Evolutionary conservation across 2,113 vertebrate genomes (phyloP), one percentile per base, ranked within the genome.

Genomic region (Tachysurus fulvidraco): DNA sequence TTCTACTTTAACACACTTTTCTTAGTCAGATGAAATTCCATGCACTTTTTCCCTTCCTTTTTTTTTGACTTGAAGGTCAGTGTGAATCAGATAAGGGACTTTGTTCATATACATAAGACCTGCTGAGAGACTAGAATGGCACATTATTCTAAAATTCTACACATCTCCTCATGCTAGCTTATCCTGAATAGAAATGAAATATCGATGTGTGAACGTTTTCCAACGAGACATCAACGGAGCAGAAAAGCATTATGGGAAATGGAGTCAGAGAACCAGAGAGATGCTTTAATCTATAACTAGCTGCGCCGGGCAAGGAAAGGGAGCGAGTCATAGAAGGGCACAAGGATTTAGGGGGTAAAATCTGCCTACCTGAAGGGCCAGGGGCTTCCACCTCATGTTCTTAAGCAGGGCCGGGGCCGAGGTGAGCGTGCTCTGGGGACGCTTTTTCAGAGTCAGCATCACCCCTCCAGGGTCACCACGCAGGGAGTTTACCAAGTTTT

Each of bases 361-460:
- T 30, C 95, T 96, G 96, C 93, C 93, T 97, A 99, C 98, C 98
- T 99, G 98, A 95, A 99, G 96, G 95, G 98, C 98, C 93, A 99
- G 97, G 93, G 98, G 98, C 94, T 99, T 99, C 98, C 98, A 99
- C 96, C 98, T 97, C 98, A 99, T 98, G 96, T 99, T 99, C 97
- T 99, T 99, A 94, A 99, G 97, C 96, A 99, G 97, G 89, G 98
- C 98, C 91, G 98, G 98, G 96, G 98, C 97, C 90, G 98, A 98
- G 95, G 97, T 99, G 94, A 99, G 98, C 93, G 98, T 99, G 97
- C 98, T 99, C 97, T 99, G 98, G 86, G 98, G 98, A 94, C 98
- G 97, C 96, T 99, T 99, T 97, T 99, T 99, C 96, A 99, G 97
- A 94, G 98, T 99, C 96, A 99, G 97, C 93, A 97, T 98, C 97